Percentiles rank a stretch among this genome's conserved stretches.
Evolutionary conservation across 2,888 invertebrate genomes (phyloP).

Genomic region (Stenurella melanura): DNA sequence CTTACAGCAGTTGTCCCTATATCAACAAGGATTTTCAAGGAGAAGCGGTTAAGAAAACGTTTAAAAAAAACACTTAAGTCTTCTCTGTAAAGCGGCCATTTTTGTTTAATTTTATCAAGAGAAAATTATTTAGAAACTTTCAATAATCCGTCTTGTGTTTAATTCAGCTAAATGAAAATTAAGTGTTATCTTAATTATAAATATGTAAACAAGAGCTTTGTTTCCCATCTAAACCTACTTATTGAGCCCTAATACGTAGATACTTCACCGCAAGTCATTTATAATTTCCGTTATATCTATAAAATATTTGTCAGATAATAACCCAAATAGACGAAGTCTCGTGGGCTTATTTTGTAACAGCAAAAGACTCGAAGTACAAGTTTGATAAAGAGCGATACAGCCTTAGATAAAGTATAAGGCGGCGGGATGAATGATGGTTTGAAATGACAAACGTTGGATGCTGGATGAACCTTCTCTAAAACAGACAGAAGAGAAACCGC

Average conservation of each 20-base stretch:
- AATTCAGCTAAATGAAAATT: neutral
- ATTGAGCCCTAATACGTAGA: neutral
- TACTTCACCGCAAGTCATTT: neutral
- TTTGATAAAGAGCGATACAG: slow-evolving; percentile 44
- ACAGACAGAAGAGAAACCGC: slow-evolving; percentile 59
- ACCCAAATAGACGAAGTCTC: slow-evolving; percentile 14
- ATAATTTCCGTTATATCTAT: slow-evolving; percentile 9
- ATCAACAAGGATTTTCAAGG: too few relatives aligned
- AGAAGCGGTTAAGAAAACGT: too few relatives aligned
- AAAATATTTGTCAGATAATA: slow-evolving; percentile 28
- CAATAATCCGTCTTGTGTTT: too few relatives aligned
- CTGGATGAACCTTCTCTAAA: slow-evolving; percentile 54
- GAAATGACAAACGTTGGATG: slow-evolving; percentile 62
- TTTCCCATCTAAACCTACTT: neutral
- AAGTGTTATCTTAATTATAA: neutral
- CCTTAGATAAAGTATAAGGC: slow-evolving; percentile 43
- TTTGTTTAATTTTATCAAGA: too few relatives aligned
- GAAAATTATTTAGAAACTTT: too few relatives aligned
- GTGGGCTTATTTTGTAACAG: slow-evolving; percentile 28
- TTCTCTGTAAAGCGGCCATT: too few relatives aligned
- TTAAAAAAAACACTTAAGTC: too few relatives aligned
- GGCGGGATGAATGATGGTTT: slow-evolving; percentile 61
- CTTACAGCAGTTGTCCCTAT: too few relatives aligned
- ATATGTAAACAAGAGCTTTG: neutral
- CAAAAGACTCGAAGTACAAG: slow-evolving; percentile 28